A percentile compares a stretch with the other conserved stretches of the same genome.
phyloP scores from a whole-genome alignment of 2,797 vertebrate genomes.

The Monodelphis domestica region DNA sequence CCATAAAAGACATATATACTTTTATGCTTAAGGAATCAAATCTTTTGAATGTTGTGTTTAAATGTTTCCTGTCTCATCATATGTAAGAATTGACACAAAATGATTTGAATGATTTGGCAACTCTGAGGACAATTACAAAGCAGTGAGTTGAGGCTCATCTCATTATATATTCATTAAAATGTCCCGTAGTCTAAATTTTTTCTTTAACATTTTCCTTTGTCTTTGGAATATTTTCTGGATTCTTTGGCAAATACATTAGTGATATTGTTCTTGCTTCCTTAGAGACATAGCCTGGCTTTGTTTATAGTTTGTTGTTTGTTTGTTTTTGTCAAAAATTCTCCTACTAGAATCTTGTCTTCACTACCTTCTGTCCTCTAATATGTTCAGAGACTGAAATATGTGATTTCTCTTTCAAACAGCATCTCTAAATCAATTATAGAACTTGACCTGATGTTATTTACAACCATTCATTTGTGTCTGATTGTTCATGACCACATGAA shows the following conservation, averaged over 20 bases:
- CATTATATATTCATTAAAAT: slow-evolving; percentile 15
- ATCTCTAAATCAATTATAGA: neutral
- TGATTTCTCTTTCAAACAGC: neutral
- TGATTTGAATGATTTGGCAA: neutral
- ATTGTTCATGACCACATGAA: too few relatives aligned
- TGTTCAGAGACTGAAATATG: neutral
- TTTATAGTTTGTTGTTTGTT: neutral
- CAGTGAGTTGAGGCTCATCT: neutral
- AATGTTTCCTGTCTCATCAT: slow-evolving; percentile 32
- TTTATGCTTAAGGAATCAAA: slow-evolving; percentile 9
- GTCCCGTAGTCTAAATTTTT: neutral
- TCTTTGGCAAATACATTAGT: neutral
- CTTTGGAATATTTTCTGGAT: slow-evolving; percentile 27
- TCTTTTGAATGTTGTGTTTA: slow-evolving; percentile 29
- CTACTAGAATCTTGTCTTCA: neutral
- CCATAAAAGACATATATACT: neutral
- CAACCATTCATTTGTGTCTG: neutral
- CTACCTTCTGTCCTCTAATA: neutral
- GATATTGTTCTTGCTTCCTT: neutral
- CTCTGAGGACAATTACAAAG: neutral
- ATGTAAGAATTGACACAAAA: slow-evolving; percentile 7
- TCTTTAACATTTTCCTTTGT: slow-evolving; percentile 28
- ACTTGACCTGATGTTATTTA: neutral
- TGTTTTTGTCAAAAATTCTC: too few relatives aligned
- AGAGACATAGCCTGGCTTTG: neutral